Evolutionary conservation across 2,888 invertebrate genomes (phyloP).

Genomic region (Salpingus planirostris): DNA sequence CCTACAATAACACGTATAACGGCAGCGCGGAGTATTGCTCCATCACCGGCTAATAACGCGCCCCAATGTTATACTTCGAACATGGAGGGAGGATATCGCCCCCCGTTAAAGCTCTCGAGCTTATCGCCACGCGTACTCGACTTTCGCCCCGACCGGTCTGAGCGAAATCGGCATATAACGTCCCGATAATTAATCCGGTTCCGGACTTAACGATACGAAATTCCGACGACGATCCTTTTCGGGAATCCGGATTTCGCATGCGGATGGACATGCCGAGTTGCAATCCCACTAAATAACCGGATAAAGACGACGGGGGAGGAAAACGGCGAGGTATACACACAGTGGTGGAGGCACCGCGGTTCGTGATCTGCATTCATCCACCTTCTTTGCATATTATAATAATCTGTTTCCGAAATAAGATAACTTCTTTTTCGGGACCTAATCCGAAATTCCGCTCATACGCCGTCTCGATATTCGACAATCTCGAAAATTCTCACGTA

Average conservation of each 20-base stretch:
- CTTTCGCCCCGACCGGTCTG: not conserved
- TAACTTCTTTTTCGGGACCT: conserved; percentile 32
- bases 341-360: conserved; percentile 20
- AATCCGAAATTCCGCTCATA: conserved; percentile 33
- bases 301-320: conserved; percentile 4
- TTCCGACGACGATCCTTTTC: not conserved
- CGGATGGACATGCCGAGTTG: conserved; percentile 6
- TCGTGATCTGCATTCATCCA: conserved; percentile 30
- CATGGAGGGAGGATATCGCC: not conserved
- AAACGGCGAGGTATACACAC: conserved; percentile 4
- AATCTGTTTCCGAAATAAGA: conserved; percentile 35
- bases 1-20: conserved; percentile 14
- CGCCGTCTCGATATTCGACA: conserved; percentile 33
- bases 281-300: conserved; percentile 8
- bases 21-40: conserved; percentile 18
- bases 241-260: conserved; percentile 3
- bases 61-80: conserved; percentile 7
- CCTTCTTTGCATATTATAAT: conserved; percentile 34
- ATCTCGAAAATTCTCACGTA: conserved; percentile 37
- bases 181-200: no score
- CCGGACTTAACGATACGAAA: no score
- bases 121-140: not conserved
- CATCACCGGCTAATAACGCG: conserved; percentile 19
- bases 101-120: not conserved
- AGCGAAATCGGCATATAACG: no score